These are phyloP conservation scores for Ctenopoma kingsleyae DNA, from an alignment of 2,797 vertebrate genomes.

Conservation along the genomic window DNA sequence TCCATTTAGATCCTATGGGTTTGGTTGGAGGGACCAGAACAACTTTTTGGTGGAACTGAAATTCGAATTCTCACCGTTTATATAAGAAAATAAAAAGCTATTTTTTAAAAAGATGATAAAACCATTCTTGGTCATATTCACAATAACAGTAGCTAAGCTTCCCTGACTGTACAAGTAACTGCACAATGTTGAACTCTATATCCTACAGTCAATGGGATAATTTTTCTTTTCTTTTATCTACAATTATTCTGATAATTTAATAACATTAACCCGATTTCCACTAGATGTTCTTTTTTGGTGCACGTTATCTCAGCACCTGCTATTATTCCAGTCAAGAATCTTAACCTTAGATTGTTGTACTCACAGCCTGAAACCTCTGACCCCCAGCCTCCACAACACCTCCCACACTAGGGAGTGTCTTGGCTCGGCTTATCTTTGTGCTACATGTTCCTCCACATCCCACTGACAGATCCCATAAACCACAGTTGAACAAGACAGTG, in stretches of 20 bases:
- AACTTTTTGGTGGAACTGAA: background rate
- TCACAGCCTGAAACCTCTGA: slow-evolving; percentile 49
- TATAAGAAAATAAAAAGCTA: background rate
- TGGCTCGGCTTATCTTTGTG: slow-evolving; percentile 35
- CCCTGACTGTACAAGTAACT: background rate
- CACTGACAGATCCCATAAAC: slow-evolving; percentile 76
- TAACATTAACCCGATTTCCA: background rate
- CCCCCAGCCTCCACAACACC: slow-evolving; percentile 30
- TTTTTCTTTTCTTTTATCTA: background rate
- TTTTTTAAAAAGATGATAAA: background rate
- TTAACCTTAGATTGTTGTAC: slow-evolving; percentile 28
- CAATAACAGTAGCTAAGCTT: too few relatives aligned
- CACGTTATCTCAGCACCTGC: background rate
- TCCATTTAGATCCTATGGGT: slow-evolving; percentile 39
- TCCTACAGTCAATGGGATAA: background rate
- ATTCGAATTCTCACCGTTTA: background rate
- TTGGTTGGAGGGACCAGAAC: slow-evolving; percentile 3
- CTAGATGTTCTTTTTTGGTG: background rate
- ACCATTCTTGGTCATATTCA: background rate
- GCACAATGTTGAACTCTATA: background rate
- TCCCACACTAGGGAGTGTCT: slow-evolving; percentile 30
- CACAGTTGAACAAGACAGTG: slow-evolving; percentile 62
- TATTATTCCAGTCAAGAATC: slow-evolving; percentile 25
- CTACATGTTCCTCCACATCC: slow-evolving; percentile 44
- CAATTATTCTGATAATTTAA: background rate